Percentiles rank a stretch among this genome's conserved stretches.
Evolutionary conservation across 2,113 vertebrate species (phyloP).

Genomic region (Merops nubicus): DNA sequence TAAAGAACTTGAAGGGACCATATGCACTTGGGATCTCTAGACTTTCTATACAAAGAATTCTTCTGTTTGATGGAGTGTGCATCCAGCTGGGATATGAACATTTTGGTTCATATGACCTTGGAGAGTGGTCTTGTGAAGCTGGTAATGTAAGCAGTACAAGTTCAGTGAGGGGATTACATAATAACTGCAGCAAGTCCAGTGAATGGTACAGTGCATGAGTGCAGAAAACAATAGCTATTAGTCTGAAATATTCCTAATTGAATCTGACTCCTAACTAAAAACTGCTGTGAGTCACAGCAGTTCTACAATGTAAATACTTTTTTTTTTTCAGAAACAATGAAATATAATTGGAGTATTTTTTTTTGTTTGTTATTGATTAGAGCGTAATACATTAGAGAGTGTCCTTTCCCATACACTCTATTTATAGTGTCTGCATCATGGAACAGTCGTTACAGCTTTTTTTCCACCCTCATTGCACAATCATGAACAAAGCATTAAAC

Average conservation of each 20-base stretch:
- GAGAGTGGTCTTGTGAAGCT: background rate
- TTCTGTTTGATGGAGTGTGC: background rate
- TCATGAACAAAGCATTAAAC: background rate
- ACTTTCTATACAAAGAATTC: background rate
- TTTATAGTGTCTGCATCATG: background rate
- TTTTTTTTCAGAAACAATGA: slow-evolving; percentile 15
- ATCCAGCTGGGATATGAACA: background rate
- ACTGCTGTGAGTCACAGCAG: background rate
- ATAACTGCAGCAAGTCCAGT: background rate
- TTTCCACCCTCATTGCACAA: background rate
- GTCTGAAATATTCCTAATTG: background rate
- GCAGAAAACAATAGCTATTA: background rate
- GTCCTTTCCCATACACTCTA: background rate
- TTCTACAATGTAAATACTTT: slow-evolving; percentile 10
- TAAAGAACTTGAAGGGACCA: background rate
- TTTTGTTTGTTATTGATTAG: slow-evolving; percentile 8
- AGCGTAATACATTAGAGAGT: background rate
- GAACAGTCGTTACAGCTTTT: background rate
- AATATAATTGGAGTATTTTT: slow-evolving; percentile 6
- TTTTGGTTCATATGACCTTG: background rate
- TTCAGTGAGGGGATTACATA: background rate
- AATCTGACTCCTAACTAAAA: background rate
- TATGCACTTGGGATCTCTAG: background rate
- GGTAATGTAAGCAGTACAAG: background rate
- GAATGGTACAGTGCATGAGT: background rate